phyloP scores from a whole-genome alignment of 2,888 invertebrate species.

The Argyra leucocephala region DNA sequence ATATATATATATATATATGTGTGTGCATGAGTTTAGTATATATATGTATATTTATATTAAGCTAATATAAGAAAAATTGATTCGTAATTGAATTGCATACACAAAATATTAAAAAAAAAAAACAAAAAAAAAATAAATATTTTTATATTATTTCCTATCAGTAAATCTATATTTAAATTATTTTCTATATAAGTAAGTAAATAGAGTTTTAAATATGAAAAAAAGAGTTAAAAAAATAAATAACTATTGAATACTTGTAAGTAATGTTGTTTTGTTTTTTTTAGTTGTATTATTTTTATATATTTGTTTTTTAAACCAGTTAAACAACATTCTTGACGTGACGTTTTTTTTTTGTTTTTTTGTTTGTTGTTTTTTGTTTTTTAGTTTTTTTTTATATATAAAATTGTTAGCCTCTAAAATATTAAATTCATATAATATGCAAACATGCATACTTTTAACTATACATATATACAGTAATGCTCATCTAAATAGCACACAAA shows the following conservation, averaged over 20 bases:
- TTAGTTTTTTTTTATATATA: conserved; percentile 23
- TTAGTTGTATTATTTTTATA: not conserved
- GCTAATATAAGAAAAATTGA: too few species aligned
- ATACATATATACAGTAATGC: too few species aligned
- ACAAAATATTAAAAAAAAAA: too few species aligned
- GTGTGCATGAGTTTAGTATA: too few species aligned
- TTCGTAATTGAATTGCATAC: too few species aligned
- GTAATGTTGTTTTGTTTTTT: conserved; percentile 2
- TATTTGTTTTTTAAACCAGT: conserved; percentile 45
- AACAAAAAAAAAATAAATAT: not conserved
- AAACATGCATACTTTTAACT: not conserved
- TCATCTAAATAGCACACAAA: too few species aligned
- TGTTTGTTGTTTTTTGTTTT: conserved; percentile 21
- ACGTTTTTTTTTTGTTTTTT: conserved; percentile 31
- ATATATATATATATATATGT: too few species aligned
- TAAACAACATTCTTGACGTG: conserved; percentile 56
- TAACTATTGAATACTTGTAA: not conserved
- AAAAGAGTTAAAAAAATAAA: not conserved
- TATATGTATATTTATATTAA: too few species aligned
- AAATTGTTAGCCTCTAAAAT: conserved; percentile 4
- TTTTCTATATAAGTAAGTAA: not conserved
- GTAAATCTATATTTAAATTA: conserved; percentile 6
- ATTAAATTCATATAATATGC: conserved; percentile 3
- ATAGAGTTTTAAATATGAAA: not conserved
- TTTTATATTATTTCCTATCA: conserved; percentile 3